These are phyloP conservation scores for Acronicta psi DNA, from an alignment of 2,888 invertebrate species.

Conservation along the genomic window DNA sequence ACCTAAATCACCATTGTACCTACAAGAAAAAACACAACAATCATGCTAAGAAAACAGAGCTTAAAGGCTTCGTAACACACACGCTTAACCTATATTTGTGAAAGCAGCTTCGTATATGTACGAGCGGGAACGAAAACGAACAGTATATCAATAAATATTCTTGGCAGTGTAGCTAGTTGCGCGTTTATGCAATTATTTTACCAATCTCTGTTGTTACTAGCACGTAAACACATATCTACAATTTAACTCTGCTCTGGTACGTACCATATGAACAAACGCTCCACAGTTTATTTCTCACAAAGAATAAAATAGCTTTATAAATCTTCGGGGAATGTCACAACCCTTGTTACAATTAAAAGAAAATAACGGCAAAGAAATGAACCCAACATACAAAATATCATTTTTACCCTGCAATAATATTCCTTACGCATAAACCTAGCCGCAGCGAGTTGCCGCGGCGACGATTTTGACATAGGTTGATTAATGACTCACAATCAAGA, in stretches of 20 bases:
- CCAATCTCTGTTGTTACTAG: slow-evolving; percentile 1
- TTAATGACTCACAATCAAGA: slow-evolving; percentile 50
- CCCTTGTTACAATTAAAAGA: slow-evolving; percentile 30
- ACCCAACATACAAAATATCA: slow-evolving; percentile 15
- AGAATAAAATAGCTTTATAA: slow-evolving; percentile 8
- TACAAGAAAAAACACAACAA: slow-evolving; percentile 1
- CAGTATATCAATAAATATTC: slow-evolving; percentile 2
- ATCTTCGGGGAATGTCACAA: slow-evolving; percentile 6
- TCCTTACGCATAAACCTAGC: slow-evolving; percentile 7
- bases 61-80: background rate
- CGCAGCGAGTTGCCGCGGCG: slow-evolving; percentile 14
- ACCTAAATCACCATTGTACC: background rate
- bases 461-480: slow-evolving; percentile 51
- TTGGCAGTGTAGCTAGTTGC: slow-evolving; percentile 3
- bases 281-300: slow-evolving; percentile 12
- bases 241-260: background rate
- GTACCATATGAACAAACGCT: slow-evolving; percentile 1
- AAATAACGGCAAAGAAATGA: slow-evolving; percentile 25
- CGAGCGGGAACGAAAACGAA: background rate
- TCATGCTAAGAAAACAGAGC: slow-evolving; percentile 1
- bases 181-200: slow-evolving; percentile 2
- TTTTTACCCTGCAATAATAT: slow-evolving; percentile 28
- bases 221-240: too few relatives aligned
- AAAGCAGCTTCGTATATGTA: background rate
- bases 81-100: background rate